These are phyloP conservation scores for Calephelis nemesis DNA, from an alignment of 1,140 invertebrate species.

Conservation along the genomic window DNA sequence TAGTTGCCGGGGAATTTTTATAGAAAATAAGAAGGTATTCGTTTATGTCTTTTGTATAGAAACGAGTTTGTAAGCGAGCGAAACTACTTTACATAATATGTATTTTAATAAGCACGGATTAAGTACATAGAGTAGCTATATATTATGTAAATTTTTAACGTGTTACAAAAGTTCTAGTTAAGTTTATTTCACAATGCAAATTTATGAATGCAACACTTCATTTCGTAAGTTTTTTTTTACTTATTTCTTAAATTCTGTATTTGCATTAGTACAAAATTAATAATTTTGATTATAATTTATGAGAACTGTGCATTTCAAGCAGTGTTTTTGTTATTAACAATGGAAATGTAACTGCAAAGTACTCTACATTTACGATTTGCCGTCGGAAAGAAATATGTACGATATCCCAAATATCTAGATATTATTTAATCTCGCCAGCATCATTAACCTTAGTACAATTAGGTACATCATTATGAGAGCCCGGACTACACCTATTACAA, in stretches of 20 bases:
- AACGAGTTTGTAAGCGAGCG: neutral
- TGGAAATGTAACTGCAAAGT: neutral
- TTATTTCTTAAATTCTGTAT: too few species aligned
- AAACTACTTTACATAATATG: slow-evolving; percentile 13
- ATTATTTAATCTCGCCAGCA: neutral
- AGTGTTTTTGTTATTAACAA: too few species aligned
- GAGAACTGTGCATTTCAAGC: too few species aligned
- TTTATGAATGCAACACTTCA: too few species aligned
- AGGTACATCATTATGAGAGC: too few species aligned
- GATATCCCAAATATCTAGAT: neutral
- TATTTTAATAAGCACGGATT: slow-evolving; percentile 17
- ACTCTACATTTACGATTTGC: neutral
- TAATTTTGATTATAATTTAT: too few species aligned
- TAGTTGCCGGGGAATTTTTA: neutral
- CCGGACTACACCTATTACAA: too few species aligned
- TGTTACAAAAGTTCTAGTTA: neutral
- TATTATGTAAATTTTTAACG: slow-evolving; percentile 1
- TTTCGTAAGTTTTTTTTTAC: too few species aligned
- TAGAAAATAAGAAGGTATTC: slow-evolving; percentile 21
- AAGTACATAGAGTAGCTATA: slow-evolving; percentile 1
- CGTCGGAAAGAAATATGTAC: neutral
- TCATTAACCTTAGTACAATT: too few species aligned
- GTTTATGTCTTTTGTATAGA: slow-evolving; percentile 53
- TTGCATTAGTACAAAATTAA: too few species aligned
- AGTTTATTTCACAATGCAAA: neutral